Evolutionary conservation across 2,113 vertebrate genomes (phyloP).

Genomic region (Pachyramphus minor): DNA sequence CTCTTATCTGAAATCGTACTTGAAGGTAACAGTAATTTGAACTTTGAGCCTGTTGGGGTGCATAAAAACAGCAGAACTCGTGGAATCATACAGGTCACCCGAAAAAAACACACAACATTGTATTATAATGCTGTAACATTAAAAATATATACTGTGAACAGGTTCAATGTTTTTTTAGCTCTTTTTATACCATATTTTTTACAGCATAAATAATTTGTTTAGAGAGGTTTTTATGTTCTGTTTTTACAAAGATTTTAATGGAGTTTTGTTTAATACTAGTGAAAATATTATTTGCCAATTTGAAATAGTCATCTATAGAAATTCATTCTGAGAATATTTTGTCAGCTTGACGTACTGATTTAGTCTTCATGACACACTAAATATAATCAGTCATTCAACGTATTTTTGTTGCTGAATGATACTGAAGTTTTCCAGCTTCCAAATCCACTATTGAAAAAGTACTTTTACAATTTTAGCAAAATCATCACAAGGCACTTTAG

Average conservation of each 20-base stretch:
- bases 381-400: not conserved
- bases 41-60: not conserved
- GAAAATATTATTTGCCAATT: constrained; percentile 51
- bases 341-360: not conserved
- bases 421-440: constrained; percentile 3
- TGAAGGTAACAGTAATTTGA: not conserved
- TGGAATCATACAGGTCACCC: constrained; percentile 16
- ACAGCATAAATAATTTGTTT: constrained; percentile 63
- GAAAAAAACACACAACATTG: not conserved
- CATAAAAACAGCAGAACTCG: not conserved
- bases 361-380: constrained; percentile 12
- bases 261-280: constrained; percentile 51
- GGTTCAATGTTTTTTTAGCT: constrained; percentile 61
- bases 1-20: not conserved
- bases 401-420: not conserved
- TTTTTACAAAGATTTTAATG: constrained; percentile 58
- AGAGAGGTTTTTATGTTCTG: constrained; percentile 58
- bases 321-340: constrained; percentile 7
- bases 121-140: constrained; percentile 70
- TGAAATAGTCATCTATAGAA: constrained; percentile 28
- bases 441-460: not conserved
- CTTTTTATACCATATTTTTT: constrained; percentile 71
- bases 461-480: not conserved
- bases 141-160: constrained; percentile 76
- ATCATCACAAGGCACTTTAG: constrained; percentile 46